Evolutionary conservation across 2,888 invertebrate genomes (phyloP), one percentile per base, ranked within the genome.

Genomic region (Lymantria monacha): DNA sequence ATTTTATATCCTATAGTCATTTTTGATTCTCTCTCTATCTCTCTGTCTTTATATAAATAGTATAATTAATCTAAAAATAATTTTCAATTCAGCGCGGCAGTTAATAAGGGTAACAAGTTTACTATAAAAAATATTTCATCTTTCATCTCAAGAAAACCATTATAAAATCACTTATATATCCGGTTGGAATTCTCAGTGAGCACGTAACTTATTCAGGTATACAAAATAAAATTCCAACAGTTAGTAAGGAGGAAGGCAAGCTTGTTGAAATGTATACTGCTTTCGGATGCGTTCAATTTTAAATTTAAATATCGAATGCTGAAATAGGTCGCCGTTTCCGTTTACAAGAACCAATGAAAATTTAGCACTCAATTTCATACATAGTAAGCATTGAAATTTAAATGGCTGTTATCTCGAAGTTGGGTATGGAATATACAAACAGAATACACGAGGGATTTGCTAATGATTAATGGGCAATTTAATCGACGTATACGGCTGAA

Each of bases 221-320:
- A 60, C 64, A 61, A 76, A 77, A 77, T 76, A 77, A 81, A 79
- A 79, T 77, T 78, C 66, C 63, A 69, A 63, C 72, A 72, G 74
- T 72, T 63, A 53, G 53, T 46, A 40, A 37, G 44, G 9, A 33
- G 31, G 48, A 44, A 43, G 22, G 43, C 10, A 69, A 76, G 67
- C 74, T 73, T 59, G 44, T 60, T 59, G 60, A 70, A 76, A 75
- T 65, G 66, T 61, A 68, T 57, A 59, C 49, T 57, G 66, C 67
- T 61, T 63, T 68, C 57, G 61, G 59, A 63, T 59, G 63, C 56
- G 55, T 52, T 66, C 68, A 73, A 73, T 79, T 76, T 75, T 54
- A 64, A 72, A 76, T 79, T 74, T 73, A 69, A 74, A 74, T 74
- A 72, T 68, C 49, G 49, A 62, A 57, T 62, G 42, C 45, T 47